These are phyloP conservation scores for Hoplostethus atlanticus DNA, from an alignment of 2,797 vertebrate species.

Conservation along the genomic window DNA sequence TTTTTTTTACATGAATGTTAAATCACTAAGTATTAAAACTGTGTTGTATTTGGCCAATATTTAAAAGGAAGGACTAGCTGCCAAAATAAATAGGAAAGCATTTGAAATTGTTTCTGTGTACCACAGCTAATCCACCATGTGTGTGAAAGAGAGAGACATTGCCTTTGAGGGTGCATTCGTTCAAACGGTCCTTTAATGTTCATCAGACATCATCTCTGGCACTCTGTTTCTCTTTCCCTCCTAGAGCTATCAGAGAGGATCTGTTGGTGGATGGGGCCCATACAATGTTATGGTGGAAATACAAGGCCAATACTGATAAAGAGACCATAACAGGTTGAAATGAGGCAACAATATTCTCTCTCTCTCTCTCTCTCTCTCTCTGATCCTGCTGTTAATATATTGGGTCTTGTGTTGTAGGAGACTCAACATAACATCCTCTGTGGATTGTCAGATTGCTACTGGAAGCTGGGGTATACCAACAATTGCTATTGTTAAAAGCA, in stretches of 20 bases:
- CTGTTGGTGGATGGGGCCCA: slow-evolving; percentile 25
- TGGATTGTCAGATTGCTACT: neutral
- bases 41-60: no score
- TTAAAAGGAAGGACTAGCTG: no score
- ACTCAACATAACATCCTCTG: slow-evolving; percentile 50
- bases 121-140: neutral
- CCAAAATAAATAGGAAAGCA: no score
- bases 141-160: slow-evolving; percentile 4
- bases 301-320: slow-evolving; percentile 46
- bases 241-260: slow-evolving; percentile 21
- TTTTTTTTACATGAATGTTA: no score
- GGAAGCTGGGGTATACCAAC: slow-evolving; percentile 9
- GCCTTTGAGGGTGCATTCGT: slow-evolving; percentile 1
- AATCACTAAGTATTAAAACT: no score
- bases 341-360: neutral
- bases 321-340: neutral
- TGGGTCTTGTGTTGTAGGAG: slow-evolving; percentile 24
- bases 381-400: slow-evolving; percentile 13
- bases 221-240: slow-evolving; percentile 52
- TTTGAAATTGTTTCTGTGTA: no score
- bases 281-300: slow-evolving; percentile 54
- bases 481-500: slow-evolving; percentile 49
- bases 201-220: slow-evolving; percentile 16
- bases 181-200: slow-evolving; percentile 22
- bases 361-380: slow-evolving; percentile 5